phyloP scores from a whole-genome alignment of 2,888 invertebrate genomes.

The Augiades crinisus region DNA sequence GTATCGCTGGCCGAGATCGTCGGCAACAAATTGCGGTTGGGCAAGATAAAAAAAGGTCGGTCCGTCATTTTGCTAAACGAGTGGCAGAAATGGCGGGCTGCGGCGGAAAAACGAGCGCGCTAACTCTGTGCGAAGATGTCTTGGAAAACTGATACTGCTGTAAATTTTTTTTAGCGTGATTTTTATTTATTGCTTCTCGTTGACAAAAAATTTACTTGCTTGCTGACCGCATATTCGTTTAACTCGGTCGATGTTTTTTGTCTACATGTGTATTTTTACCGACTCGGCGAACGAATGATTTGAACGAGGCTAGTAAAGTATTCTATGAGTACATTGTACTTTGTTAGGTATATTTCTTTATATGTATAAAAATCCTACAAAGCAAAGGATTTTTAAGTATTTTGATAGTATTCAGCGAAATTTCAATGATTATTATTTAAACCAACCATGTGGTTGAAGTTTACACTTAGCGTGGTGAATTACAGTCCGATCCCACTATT shows the following conservation, averaged over 20 bases:
- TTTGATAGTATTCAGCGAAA: no score
- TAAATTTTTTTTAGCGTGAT: constrained; percentile 46
- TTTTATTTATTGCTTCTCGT: constrained; percentile 23
- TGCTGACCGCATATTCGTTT: constrained; percentile 25
- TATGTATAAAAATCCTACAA: no score
- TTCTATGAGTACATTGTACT: no score
- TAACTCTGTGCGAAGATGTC: constrained; percentile 39
- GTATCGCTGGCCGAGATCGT: constrained; percentile 71
- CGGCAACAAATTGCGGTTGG: constrained; percentile 76
- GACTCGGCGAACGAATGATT: not conserved
- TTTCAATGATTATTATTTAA: no score
- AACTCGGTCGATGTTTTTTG: constrained; percentile 13
- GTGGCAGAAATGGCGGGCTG: constrained; percentile 55
- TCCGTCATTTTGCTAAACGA: constrained; percentile 78
- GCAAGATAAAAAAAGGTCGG: constrained; percentile 77
- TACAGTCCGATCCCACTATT: no score
- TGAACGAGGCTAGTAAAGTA: not conserved
- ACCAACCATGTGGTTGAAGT: no score
- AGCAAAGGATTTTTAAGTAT: no score
- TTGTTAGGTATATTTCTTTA: no score
- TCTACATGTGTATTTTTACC: constrained; percentile 13
- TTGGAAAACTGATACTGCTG: constrained; percentile 62
- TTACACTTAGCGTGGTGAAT: no score
- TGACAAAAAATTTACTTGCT: constrained; percentile 26
- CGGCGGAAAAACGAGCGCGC: constrained; percentile 51